phyloP scores from a whole-genome alignment of 2,113 vertebrate species.

The Propithecus coquereli region DNA sequence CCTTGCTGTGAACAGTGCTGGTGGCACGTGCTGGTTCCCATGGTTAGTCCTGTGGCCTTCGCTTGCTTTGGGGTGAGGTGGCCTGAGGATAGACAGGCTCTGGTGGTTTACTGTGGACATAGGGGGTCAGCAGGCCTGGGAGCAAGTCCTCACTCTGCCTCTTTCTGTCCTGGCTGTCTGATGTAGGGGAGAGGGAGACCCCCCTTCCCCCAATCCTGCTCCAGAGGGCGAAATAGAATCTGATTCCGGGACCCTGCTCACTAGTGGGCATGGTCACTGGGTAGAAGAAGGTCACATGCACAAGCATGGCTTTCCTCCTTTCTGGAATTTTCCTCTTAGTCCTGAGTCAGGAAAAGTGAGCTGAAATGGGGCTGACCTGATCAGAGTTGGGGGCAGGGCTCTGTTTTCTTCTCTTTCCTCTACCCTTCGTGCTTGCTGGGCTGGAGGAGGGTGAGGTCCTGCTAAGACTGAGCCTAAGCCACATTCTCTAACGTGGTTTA shows the following conservation, averaged over 20 bases:
- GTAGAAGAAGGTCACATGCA: neutral
- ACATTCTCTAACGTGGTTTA: neutral
- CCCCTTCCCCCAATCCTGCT: neutral
- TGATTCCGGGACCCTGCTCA: neutral
- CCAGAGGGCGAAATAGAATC: neutral
- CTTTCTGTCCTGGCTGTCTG: neutral
- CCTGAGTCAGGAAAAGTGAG: neutral
- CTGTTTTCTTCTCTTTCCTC: accelerated
- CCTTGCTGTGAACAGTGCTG: neutral
- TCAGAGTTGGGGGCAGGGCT: neutral
- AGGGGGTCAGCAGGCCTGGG: neutral
- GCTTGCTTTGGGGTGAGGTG: neutral
- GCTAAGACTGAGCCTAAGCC: neutral
- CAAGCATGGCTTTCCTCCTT: neutral
- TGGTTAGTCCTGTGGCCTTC: neutral
- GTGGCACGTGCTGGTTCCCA: accelerated
- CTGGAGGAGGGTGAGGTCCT: neutral
- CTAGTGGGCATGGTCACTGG: neutral
- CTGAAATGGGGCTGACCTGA: too few relatives aligned
- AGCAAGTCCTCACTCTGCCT: neutral
- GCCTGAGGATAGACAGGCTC: neutral
- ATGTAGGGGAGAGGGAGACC: neutral
- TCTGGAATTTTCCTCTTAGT: neutral
- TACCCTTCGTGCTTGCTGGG: neutral
- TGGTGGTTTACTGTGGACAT: neutral